phyloP scores from a whole-genome alignment of 2,113 vertebrate species.

The Melierax canorus region DNA sequence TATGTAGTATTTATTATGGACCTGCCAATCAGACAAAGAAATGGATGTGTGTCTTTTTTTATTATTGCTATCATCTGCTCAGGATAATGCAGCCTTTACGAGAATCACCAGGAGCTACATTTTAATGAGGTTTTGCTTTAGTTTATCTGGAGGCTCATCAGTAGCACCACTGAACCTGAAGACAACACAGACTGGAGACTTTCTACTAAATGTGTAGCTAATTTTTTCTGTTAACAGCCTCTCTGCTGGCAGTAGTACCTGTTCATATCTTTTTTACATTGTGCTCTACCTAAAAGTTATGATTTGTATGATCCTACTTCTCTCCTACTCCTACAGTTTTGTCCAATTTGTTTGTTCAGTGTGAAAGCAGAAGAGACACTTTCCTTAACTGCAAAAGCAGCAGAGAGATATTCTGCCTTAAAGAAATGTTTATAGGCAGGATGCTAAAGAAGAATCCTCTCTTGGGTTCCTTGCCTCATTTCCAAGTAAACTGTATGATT shows the following conservation, averaged over 20 bases:
- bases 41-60: background rate
- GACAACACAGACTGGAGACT: background rate
- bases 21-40: background rate
- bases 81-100: background rate
- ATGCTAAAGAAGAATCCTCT: background rate
- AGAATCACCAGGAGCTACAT: constrained; percentile 19
- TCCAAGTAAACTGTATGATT: background rate
- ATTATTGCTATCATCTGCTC: background rate
- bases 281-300: background rate
- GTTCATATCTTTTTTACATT: background rate
- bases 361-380: background rate
- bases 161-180: background rate
- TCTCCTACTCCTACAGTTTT: background rate
- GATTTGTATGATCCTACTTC: background rate
- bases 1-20: background rate
- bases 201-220: background rate
- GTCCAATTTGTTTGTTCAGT: background rate
- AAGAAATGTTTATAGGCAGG: background rate
- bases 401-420: background rate
- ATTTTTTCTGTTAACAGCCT: background rate
- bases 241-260: background rate
- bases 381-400: background rate
- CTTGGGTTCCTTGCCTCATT: background rate
- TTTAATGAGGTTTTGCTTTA: constrained; percentile 16
- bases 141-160: background rate